Percentiles rank a stretch among this genome's conserved stretches.
Conservation (phyloP, 2,797 vertebrate genomes). For the Cyprinodon diabolis region DNA sequence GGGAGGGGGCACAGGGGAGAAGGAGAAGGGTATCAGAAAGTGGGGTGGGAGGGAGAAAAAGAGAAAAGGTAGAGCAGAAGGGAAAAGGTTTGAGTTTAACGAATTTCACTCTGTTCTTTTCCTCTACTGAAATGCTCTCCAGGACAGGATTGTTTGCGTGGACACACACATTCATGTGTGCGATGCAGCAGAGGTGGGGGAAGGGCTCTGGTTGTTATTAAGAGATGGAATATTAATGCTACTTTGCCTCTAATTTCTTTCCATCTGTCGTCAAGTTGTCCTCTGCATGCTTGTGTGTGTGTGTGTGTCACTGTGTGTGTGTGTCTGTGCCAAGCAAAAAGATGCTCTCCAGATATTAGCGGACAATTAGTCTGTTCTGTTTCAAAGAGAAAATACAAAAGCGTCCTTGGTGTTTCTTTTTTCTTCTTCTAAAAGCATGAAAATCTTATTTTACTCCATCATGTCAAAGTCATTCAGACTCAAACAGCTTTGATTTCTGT, state of each 20-base stretch:
- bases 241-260: slow-evolving; percentile 78
- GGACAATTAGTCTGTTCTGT: slow-evolving; percentile 70
- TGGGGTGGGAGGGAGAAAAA: neutral
- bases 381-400: slow-evolving; percentile 66
- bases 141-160: slow-evolving; percentile 40
- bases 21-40: slow-evolving; percentile 41
- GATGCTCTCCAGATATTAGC: slow-evolving; percentile 66
- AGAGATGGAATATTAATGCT: slow-evolving; percentile 77
- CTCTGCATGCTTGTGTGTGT: slow-evolving; percentile 36
- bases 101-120: slow-evolving; percentile 47
- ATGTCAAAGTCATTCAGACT: slow-evolving; percentile 66
- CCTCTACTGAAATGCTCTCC: slow-evolving; percentile 47
- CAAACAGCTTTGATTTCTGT: slow-evolving; percentile 53
- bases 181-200: slow-evolving; percentile 56
- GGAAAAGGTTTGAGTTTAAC: slow-evolving; percentile 35
- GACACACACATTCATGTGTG: slow-evolving; percentile 3
- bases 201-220: slow-evolving; percentile 61
- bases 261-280: slow-evolving; percentile 75
- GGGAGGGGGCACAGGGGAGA: slow-evolving; percentile 10
- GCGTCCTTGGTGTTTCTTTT: slow-evolving; percentile 64
- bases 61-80: neutral
- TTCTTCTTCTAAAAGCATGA: slow-evolving; percentile 61
- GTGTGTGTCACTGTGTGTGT: slow-evolving; percentile 13
- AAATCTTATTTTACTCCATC: slow-evolving; percentile 59
- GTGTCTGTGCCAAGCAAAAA: slow-evolving; percentile 62